These are phyloP conservation scores for Phyto melanocephala DNA, from an alignment of 2,888 invertebrate genomes.

Conservation along the genomic window DNA sequence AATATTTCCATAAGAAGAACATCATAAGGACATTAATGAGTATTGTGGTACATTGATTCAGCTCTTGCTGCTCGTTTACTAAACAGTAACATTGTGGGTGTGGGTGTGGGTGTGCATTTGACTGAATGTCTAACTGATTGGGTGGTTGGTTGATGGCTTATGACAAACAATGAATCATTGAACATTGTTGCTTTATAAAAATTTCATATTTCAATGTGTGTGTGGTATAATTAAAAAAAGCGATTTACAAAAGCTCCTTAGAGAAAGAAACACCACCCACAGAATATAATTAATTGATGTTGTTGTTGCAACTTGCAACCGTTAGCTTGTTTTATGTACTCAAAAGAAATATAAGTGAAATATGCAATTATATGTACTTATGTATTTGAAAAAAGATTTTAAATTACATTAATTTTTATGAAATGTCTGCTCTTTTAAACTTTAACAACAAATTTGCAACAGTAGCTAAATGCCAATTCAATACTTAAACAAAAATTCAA, in stretches of 20 bases:
- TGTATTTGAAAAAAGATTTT: too few relatives aligned
- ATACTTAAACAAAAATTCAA: too few relatives aligned
- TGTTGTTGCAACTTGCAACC: too few relatives aligned
- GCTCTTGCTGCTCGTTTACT: not conserved
- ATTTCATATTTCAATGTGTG: not conserved
- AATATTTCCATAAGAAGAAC: constrained; percentile 25
- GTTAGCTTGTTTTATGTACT: too few relatives aligned
- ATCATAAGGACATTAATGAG: constrained; percentile 18
- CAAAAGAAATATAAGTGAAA: too few relatives aligned
- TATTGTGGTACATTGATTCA: not conserved
- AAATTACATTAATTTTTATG: too few relatives aligned
- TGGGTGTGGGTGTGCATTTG: not conserved
- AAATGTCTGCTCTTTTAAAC: too few relatives aligned
- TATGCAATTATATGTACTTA: too few relatives aligned
- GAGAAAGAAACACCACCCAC: too few relatives aligned
- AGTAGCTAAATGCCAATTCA: too few relatives aligned
- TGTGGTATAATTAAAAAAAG: not conserved
- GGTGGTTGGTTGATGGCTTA: not conserved
- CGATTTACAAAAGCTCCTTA: not conserved
- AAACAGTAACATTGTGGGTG: not conserved
- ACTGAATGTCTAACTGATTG: not conserved
- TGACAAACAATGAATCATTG: not conserved
- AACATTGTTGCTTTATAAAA: not conserved
- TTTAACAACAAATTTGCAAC: too few relatives aligned
- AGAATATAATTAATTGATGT: too few relatives aligned